phyloP scores from a whole-genome alignment of 2,113 vertebrate species.

The Cricetomys ansorgei region DNA sequence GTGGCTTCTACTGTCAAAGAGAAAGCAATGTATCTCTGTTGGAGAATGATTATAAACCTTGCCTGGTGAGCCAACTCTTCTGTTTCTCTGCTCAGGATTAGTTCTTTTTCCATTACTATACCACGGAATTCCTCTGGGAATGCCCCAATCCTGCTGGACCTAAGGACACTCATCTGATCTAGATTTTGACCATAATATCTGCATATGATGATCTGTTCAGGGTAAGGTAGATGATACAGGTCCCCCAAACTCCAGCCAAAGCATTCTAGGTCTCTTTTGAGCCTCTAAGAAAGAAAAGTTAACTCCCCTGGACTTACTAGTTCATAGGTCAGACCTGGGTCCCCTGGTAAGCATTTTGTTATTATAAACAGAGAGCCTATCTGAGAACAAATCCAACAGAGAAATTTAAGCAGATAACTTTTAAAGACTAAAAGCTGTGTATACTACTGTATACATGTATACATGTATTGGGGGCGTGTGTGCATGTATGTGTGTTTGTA shows the following conservation, averaged over 20 bases:
- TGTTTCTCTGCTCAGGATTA: background rate
- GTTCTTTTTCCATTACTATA: slow-evolving; percentile 14
- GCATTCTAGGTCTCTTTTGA: background rate
- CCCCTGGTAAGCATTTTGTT: background rate
- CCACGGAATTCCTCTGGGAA: background rate
- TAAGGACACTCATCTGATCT: background rate
- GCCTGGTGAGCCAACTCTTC: background rate
- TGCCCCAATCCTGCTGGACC: background rate
- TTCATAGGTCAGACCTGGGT: background rate
- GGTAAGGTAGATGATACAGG: background rate
- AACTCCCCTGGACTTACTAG: background rate
- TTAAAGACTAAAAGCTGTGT: background rate
- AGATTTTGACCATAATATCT: background rate
- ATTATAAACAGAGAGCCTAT: background rate
- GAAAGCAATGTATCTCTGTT: slow-evolving; percentile 22
- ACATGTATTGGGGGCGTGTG: background rate
- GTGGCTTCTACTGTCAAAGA: slow-evolving; percentile 10
- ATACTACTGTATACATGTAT: background rate
- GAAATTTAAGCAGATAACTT: background rate
- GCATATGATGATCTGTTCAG: background rate
- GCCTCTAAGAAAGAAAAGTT: background rate
- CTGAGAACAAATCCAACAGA: background rate
- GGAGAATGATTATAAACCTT: slow-evolving; percentile 3
- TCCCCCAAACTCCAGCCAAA: background rate
- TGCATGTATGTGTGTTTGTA: no score